Evolutionary conservation across 2,888 invertebrate genomes (phyloP).

Genomic region (Trissolcus japonicus): DNA sequence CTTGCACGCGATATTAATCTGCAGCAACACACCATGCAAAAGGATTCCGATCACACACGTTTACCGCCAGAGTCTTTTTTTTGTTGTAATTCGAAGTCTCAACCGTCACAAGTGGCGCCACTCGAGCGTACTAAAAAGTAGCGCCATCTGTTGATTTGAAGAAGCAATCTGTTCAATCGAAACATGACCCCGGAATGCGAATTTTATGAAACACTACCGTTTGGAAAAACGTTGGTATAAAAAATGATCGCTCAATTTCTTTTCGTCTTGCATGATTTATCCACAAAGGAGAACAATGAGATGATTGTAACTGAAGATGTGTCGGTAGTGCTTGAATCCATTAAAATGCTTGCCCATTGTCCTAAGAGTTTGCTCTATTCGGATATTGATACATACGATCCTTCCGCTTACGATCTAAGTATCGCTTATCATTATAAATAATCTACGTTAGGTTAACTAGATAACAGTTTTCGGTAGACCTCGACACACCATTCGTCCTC

Average conservation of each 20-base stretch:
- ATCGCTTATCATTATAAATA: conserved; percentile 47
- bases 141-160: conserved; percentile 6
- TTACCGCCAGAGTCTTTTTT: conserved; percentile 42
- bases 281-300: background rate
- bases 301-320: background rate
- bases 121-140: background rate
- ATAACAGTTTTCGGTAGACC: conserved; percentile 48
- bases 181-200: conserved; percentile 27
- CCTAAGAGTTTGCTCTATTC: conserved; percentile 41
- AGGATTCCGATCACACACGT: conserved; percentile 22
- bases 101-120: conserved; percentile 1
- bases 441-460: conserved; percentile 47
- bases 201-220: conserved; percentile 27
- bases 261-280: too few species aligned
- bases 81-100: background rate
- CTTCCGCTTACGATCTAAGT: conserved; percentile 26
- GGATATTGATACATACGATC: conserved; percentile 40
- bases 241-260: too few species aligned
- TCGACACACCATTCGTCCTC: conserved; percentile 45
- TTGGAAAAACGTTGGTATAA: background rate
- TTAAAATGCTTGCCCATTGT: conserved; percentile 31
- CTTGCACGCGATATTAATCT: background rate
- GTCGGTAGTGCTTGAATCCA: conserved; percentile 14
- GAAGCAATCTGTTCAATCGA: conserved; percentile 48
- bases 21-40: conserved; percentile 20